These are phyloP conservation scores for Apis florea DNA, from an alignment of 1,140 invertebrate species.

Conservation along the genomic window DNA sequence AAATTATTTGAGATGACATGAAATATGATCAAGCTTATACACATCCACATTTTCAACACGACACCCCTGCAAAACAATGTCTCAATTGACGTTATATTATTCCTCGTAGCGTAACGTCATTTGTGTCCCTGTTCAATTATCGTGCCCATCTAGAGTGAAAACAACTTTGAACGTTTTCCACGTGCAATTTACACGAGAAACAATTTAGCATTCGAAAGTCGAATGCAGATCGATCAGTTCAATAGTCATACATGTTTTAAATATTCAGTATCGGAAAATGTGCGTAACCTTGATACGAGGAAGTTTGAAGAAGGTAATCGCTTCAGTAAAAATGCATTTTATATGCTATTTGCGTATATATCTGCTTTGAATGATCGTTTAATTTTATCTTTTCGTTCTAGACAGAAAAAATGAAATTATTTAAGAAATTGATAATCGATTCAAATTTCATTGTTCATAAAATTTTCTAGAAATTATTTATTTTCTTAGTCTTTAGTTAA, in stretches of 20 bases:
- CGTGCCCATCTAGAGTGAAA: background rate
- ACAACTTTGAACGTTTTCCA: background rate
- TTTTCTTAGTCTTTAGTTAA: too few species aligned
- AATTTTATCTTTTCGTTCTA: background rate
- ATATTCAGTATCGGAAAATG: slow-evolving; percentile 71
- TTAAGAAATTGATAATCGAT: background rate
- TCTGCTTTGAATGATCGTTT: background rate
- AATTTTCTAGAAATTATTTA: background rate
- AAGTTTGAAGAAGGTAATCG: slow-evolving; percentile 40
- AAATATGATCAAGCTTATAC: background rate
- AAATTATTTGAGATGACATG: too few species aligned
- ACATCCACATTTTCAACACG: background rate
- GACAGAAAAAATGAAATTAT: background rate
- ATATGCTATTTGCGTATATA: background rate
- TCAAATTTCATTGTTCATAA: background rate
- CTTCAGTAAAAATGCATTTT: slow-evolving; percentile 15
- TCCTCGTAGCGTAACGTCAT: slow-evolving; percentile 9
- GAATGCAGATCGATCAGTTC: slow-evolving; percentile 6
- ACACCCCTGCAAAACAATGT: background rate
- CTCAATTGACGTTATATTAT: background rate
- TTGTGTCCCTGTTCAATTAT: slow-evolving; percentile 1
- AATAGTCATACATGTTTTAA: slow-evolving; percentile 3
- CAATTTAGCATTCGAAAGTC: background rate
- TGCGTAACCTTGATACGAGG: slow-evolving; percentile 69
- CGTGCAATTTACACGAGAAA: background rate